phyloP scores from a whole-genome alignment of 2,113 vertebrate genomes.

The Scatophagus argus region DNA sequence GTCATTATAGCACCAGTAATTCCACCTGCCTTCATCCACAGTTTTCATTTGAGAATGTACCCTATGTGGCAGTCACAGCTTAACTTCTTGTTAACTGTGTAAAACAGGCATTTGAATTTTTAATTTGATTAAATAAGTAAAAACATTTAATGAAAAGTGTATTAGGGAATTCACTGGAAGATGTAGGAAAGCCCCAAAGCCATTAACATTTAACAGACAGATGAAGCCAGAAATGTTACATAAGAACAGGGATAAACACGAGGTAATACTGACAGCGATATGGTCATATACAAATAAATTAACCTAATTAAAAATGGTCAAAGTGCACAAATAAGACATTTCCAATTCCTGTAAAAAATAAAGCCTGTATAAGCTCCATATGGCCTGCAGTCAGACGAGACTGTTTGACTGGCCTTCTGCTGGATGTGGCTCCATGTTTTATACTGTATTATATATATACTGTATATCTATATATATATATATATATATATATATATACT shows the following conservation, averaged over 20 bases:
- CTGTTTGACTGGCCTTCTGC: neutral
- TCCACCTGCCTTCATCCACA: neutral
- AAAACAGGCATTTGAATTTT: neutral
- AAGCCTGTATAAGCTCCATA: neutral
- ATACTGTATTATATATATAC: constrained; percentile 1
- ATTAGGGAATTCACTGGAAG: neutral
- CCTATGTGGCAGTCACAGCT: neutral
- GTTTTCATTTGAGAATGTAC: neutral
- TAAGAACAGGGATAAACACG: neutral
- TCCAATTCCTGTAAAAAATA: neutral
- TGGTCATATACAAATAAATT: neutral
- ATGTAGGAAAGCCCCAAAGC: neutral
- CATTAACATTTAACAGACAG: neutral
- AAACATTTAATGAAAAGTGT: neutral
- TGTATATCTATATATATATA: too few relatives aligned
- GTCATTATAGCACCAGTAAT: too few relatives aligned
- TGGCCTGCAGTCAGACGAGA: neutral
- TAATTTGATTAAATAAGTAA: neutral
- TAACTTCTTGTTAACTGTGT: neutral
- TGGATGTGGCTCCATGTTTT: neutral
- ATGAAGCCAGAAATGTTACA: neutral
- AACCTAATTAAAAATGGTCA: neutral
- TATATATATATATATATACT: too few relatives aligned
- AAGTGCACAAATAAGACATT: neutral
- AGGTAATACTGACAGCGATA: neutral